Conservation (phyloP, 2,113 vertebrate genomes). For the Pituophis catenifer region DNA sequence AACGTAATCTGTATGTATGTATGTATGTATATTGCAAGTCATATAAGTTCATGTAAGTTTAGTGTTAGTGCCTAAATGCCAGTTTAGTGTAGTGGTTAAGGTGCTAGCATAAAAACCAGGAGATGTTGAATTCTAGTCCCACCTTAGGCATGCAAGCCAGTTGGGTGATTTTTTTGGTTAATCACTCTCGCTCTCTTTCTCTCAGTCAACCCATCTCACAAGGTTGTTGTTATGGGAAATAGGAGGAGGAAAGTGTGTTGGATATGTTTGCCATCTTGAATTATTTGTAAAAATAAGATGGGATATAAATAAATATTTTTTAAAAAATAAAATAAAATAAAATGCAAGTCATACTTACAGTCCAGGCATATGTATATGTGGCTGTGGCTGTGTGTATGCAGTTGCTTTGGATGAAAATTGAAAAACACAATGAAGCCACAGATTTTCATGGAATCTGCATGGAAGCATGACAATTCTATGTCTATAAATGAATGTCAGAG, state of each 20-base stretch:
- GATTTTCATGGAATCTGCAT: not conserved
- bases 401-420: not conserved
- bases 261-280: not conserved
- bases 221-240: not conserved
- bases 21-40: not conserved
- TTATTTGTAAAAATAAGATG: not conserved
- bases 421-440: accelerated
- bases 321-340: not conserved
- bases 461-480: not conserved
- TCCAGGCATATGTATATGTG: not conserved
- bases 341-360: not conserved
- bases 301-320: not conserved
- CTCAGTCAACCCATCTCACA: not conserved
- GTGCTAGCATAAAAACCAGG: not conserved
- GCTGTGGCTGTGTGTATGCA: not conserved
- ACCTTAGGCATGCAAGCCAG: too few relatives aligned
- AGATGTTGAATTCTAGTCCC: not conserved
- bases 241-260: not conserved
- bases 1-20: too few relatives aligned
- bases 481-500: accelerated
- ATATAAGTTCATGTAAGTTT: not conserved
- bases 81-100: not conserved
- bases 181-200: too few relatives aligned
- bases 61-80: not conserved
- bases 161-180: too few relatives aligned